phyloP scores from a whole-genome alignment of 2,888 invertebrate species.

The Sericinus montela region DNA sequence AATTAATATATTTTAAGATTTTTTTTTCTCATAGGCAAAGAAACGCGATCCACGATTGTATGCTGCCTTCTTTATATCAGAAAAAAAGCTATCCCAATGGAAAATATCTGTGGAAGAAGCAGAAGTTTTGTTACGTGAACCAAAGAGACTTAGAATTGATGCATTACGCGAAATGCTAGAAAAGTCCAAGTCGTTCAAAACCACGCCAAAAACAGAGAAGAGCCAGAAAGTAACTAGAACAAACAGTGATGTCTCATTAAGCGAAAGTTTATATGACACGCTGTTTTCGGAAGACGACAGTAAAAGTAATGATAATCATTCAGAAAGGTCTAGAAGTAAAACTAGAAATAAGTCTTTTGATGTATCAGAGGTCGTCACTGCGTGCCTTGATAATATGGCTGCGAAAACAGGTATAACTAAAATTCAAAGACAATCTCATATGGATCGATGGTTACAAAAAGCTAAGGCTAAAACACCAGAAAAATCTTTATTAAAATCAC shows the following conservation, averaged over 20 bases:
- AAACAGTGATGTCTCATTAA: slow-evolving; percentile 65
- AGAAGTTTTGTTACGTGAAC: slow-evolving; percentile 78
- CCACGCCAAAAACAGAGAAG: slow-evolving; percentile 38
- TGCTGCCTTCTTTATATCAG: slow-evolving; percentile 75
- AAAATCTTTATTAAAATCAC: slow-evolving; percentile 45
- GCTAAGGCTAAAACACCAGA: slow-evolving; percentile 74
- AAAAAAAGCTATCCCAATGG: slow-evolving; percentile 81
- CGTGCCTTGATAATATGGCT: slow-evolving; percentile 71
- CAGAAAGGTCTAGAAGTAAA: slow-evolving; percentile 42
- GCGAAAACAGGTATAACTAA: slow-evolving; percentile 71
- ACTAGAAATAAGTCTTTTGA: slow-evolving; percentile 56
- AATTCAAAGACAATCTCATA: slow-evolving; percentile 70
- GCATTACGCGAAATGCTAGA: slow-evolving; percentile 63
- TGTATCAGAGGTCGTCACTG: slow-evolving; percentile 69
- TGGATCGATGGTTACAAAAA: slow-evolving; percentile 74
- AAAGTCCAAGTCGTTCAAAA: slow-evolving; percentile 40
- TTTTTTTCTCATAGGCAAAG: slow-evolving; percentile 59
- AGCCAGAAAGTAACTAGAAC: slow-evolving; percentile 57
- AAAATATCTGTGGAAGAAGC: slow-evolving; percentile 87
- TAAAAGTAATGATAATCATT: slow-evolving; percentile 40
- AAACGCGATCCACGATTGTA: slow-evolving; percentile 75
- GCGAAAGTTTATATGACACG: slow-evolving; percentile 69
- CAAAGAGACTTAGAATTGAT: slow-evolving; percentile 77
- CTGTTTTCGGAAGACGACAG: slow-evolving; percentile 64
- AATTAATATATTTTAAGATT: too few species aligned